Conservation (phyloP, 2,888 invertebrate genomes). For the Xanthia icteritia region DNA sequence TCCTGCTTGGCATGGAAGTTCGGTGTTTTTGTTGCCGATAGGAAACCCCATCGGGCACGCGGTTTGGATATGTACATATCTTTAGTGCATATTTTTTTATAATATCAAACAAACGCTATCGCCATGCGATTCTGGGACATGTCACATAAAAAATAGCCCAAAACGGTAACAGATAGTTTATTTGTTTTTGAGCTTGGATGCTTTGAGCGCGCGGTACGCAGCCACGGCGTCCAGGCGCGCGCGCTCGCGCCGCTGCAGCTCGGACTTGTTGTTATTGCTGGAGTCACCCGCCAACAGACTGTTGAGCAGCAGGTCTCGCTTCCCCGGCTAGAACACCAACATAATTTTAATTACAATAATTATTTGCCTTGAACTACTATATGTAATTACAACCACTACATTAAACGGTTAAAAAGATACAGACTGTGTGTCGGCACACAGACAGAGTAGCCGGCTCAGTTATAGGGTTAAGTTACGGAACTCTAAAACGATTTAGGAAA, state of each 20-base stretch:
- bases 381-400: background rate
- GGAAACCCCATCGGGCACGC: background rate
- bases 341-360: slow-evolving; percentile 12
- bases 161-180: slow-evolving; percentile 23
- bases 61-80: background rate
- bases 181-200: slow-evolving; percentile 55
- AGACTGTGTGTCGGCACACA: background rate
- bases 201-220: slow-evolving; percentile 80
- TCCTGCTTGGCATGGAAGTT: too few relatives aligned
- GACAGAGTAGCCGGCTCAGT: background rate
- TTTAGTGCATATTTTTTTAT: background rate
- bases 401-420: background rate
- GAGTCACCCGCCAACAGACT: slow-evolving; percentile 64
- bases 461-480: background rate
- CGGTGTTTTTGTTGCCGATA: too few relatives aligned
- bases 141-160: background rate
- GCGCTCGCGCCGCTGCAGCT: slow-evolving; percentile 65
- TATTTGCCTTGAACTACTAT: background rate
- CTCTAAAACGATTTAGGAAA: background rate
- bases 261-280: background rate
- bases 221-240: slow-evolving; percentile 77
- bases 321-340: slow-evolving; percentile 89
- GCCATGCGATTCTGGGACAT: too few relatives aligned
- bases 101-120: background rate
- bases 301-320: slow-evolving; percentile 90